phyloP scores from a whole-genome alignment of 2,113 vertebrate species.

The Oncorhynchus tshawytscha region DNA sequence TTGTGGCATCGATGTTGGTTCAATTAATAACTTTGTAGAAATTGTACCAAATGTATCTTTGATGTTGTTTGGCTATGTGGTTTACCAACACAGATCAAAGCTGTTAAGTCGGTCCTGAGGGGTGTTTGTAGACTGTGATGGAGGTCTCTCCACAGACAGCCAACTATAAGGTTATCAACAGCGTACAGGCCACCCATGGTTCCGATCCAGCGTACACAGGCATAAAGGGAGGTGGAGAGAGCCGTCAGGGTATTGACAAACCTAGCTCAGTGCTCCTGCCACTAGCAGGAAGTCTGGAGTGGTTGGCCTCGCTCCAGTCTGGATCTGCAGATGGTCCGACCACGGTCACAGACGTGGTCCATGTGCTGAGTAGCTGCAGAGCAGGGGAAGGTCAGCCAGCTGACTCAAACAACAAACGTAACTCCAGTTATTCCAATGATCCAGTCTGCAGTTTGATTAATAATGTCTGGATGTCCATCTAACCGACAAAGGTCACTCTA shows the following conservation, averaged over 20 bases:
- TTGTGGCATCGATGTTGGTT: neutral
- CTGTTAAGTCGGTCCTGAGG: neutral
- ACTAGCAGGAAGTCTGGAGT: conserved; percentile 18
- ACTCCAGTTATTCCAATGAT: neutral
- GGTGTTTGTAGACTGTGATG: conserved; percentile 43
- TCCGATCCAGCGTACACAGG: conserved; percentile 18
- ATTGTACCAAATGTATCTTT: neutral
- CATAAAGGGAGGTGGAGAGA: conserved; percentile 30
- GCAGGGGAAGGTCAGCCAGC: conserved; percentile 51
- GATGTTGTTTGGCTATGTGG: conserved; percentile 7
- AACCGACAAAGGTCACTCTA: conserved; percentile 33
- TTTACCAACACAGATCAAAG: conserved; percentile 41
- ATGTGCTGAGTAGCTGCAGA: conserved; percentile 30
- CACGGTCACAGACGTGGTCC: conserved; percentile 34
- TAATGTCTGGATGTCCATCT: conserved; percentile 20
- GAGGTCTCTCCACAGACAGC: conserved; percentile 32
- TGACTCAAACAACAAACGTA: conserved; percentile 27
- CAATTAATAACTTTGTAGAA: neutral
- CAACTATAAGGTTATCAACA: neutral
- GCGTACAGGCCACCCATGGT: neutral
- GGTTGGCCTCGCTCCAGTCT: conserved; percentile 2
- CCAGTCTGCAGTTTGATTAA: conserved; percentile 31
- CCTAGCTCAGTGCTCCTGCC: neutral
- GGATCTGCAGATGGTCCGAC: conserved; percentile 15
- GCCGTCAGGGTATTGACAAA: conserved; percentile 39